Base-by-base conservation (phyloP, 1,140 invertebrate species). In the Colletes latitarsis region DNA sequence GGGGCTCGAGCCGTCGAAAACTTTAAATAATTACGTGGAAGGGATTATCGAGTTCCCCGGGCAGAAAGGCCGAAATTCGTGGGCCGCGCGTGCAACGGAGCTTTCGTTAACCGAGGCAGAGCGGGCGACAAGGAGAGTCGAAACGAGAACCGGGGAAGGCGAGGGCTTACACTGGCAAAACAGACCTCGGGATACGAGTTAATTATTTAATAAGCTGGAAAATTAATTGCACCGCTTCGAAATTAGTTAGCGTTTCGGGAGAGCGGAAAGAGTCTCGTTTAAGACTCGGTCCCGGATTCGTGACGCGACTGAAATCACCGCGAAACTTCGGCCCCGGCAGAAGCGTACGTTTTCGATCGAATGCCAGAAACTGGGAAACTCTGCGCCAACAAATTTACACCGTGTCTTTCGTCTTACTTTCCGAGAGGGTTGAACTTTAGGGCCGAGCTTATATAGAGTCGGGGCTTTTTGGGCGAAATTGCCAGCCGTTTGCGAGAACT, bases 181-280 rank as follows among this genome's bases (percentile, higher is more conserved):
- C 68, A 74, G 79, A 78, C 76, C 67, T 66, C 71, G 66, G 73
- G 81, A 88, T 85, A 84, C 77, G 82, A 84, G 83, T 89, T 91
- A 90, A 90, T 91, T 91, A 90, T 89, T 90, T 89, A 91, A 90
- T 90, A 91, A 91, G 74, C 82, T 84, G 85, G 88, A 90, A 90
- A 91, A 89, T 90, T 89, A 91, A 90, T 91, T 88, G 83, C 82
- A 78, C 81, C 74, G 78, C 57, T 83, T 81, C 79, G 89, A 90
- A 88, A 89, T 91, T 89, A 88, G 85, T 88, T 71, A 21, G 19
- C 60, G 71, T 77, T 53, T 41, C 17, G 15, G 17, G 55, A 77
- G 21, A 74, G 17, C 60, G 71, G 72, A 84, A 77, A 79, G 63
- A 62, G 60, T 81, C 74, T 49, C 73, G 73, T 58, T 83, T 74